Percentiles rank a stretch among this genome's conserved stretches.
phyloP scores from a whole-genome alignment of 2,797 vertebrate species.

The Rousettus madagascariensis region DNA sequence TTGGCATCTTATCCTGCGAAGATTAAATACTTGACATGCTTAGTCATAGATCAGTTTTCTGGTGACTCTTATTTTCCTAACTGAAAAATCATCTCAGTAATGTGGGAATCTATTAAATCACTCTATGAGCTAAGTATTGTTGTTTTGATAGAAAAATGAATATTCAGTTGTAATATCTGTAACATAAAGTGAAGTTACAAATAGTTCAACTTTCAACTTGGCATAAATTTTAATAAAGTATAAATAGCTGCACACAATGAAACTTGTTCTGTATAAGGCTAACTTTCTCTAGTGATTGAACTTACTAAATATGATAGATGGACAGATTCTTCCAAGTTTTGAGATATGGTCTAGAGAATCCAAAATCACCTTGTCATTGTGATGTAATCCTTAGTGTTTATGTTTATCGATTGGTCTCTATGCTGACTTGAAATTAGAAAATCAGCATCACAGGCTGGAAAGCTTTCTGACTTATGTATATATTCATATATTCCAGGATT shows the following conservation, averaged over 20 bases:
- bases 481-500: background rate
- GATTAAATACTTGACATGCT: background rate
- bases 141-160: slow-evolving; percentile 30
- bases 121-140: background rate
- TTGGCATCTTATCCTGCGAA: background rate
- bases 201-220: background rate
- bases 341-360: slow-evolving; percentile 32
- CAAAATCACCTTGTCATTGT: slow-evolving; percentile 52
- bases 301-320: background rate
- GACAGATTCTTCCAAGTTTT: slow-evolving; percentile 39
- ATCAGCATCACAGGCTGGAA: slow-evolving; percentile 1
- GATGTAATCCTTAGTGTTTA: slow-evolving; percentile 53
- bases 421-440: slow-evolving; percentile 52
- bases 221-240: slow-evolving; percentile 12
- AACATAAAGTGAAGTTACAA: background rate
- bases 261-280: accelerated
- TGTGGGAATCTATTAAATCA: background rate
- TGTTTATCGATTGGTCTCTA: slow-evolving; percentile 58
- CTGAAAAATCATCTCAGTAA: slow-evolving; percentile 4
- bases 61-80: background rate
- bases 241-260: background rate
- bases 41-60: background rate
- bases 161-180: slow-evolving; percentile 1
- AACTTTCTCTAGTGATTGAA: slow-evolving; percentile 46
- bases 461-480: slow-evolving; percentile 46